phyloP scores from a whole-genome alignment of 2,113 vertebrate species.

The Pandion haliaetus region DNA sequence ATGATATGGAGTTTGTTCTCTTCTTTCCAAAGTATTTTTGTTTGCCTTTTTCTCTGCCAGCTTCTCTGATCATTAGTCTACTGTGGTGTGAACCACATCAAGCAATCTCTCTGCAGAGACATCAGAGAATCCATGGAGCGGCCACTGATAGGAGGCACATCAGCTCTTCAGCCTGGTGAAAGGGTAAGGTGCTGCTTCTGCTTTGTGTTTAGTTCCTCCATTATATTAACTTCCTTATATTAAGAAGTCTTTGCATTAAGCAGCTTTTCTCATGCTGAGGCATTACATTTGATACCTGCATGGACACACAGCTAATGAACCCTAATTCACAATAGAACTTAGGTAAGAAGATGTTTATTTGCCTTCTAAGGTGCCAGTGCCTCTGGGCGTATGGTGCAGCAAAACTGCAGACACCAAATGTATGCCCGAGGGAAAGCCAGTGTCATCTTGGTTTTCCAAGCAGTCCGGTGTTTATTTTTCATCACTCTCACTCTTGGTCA shows the following conservation, averaged over 20 bases:
- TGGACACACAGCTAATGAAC: neutral
- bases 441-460: neutral
- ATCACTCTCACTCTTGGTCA: neutral
- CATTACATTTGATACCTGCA: neutral
- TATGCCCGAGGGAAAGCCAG: neutral
- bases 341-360: neutral
- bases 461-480: neutral
- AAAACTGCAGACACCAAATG: neutral
- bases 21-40: neutral
- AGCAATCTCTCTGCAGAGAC: neutral
- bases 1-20: neutral
- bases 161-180: neutral
- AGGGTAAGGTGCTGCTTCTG: neutral
- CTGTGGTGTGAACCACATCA: neutral
- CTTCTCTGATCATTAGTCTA: neutral
- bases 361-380: neutral
- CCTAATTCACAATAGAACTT: neutral
- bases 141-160: neutral
- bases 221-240: neutral
- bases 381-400: accelerated
- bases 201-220: accelerated
- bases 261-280: neutral
- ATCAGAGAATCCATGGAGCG: neutral
- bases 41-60: neutral
- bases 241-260: neutral